Conservation (phyloP, 2,797 vertebrate species). For the Premnoplex brunnescens region DNA sequence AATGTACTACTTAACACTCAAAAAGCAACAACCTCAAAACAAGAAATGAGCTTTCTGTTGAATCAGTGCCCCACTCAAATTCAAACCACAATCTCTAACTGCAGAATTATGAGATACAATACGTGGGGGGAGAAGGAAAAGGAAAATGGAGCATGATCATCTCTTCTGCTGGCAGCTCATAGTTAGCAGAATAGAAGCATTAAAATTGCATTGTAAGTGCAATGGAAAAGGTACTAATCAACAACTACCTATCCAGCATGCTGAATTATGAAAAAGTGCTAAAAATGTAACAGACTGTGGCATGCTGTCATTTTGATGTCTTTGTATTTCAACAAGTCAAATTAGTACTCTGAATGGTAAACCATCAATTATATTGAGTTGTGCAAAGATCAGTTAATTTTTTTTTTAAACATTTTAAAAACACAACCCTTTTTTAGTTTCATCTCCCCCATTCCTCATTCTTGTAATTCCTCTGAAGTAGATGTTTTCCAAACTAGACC, state of each 20-base stretch:
- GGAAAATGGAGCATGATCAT: not conserved
- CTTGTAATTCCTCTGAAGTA: not conserved
- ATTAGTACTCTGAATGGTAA: not conserved
- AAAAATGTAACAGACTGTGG: not conserved
- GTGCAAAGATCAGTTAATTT: not conserved
- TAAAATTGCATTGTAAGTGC: not conserved
- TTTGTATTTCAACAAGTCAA: not conserved
- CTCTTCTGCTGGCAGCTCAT: not conserved
- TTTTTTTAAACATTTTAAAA: not conserved
- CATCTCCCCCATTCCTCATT: not conserved
- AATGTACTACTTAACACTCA: not conserved
- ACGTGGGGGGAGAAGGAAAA: fast-evolving
- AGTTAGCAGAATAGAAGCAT: not conserved
- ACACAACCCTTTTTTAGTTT: fast-evolving
- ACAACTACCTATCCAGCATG: not conserved
- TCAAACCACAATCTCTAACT: not conserved
- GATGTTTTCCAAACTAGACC: not conserved
- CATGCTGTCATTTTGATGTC: not conserved
- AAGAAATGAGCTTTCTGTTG: not conserved
- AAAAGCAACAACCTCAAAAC: not conserved
- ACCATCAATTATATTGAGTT: not conserved
- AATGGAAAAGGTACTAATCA: not conserved
- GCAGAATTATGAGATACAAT: fast-evolving
- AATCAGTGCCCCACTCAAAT: not conserved
- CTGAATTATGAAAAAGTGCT: not conserved